Evolutionary conservation across 30 jellyfish, hydroid and myxozoan genomes (phyloP).

Genomic region (Aurelia coerulea): DNA sequence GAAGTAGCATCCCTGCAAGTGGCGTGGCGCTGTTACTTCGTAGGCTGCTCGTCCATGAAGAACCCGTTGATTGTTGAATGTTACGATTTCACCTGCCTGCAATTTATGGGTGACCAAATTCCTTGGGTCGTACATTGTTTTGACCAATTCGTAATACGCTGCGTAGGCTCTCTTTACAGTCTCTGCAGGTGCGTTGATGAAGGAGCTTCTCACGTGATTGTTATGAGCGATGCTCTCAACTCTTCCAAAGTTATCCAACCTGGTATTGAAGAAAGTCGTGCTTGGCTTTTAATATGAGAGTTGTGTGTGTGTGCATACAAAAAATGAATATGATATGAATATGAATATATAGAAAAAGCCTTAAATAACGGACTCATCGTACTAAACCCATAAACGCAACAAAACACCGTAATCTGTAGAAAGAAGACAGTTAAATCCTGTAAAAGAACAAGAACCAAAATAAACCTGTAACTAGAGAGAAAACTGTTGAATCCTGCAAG

Average conservation of each 20-base stretch:
- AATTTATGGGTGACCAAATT: slow-evolving; percentile 42
- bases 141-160: slow-evolving; percentile 47
- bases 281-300: too few species aligned
- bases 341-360: too few species aligned
- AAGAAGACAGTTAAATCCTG: too few species aligned
- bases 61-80: slow-evolving; percentile 71
- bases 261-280: not conserved
- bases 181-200: slow-evolving; percentile 84
- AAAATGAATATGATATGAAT: too few species aligned
- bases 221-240: slow-evolving; percentile 61
- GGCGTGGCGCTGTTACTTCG: slow-evolving; percentile 52
- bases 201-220: slow-evolving; percentile 76
- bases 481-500: too few species aligned
- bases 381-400: too few species aligned
- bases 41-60: slow-evolving; percentile 84
- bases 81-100: slow-evolving; percentile 70
- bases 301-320: too few species aligned
- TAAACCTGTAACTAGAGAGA: too few species aligned
- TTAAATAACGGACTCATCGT: too few species aligned
- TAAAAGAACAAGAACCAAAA: too few species aligned
- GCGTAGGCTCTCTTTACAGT: slow-evolving; percentile 59
- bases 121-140: slow-evolving; percentile 30
- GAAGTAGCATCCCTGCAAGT: slow-evolving; percentile 68
- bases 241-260: slow-evolving; percentile 70
- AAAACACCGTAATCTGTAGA: too few species aligned